Evolutionary conservation across 2,113 vertebrate genomes (phyloP).

Genomic region (Oreamnos americanus): DNA sequence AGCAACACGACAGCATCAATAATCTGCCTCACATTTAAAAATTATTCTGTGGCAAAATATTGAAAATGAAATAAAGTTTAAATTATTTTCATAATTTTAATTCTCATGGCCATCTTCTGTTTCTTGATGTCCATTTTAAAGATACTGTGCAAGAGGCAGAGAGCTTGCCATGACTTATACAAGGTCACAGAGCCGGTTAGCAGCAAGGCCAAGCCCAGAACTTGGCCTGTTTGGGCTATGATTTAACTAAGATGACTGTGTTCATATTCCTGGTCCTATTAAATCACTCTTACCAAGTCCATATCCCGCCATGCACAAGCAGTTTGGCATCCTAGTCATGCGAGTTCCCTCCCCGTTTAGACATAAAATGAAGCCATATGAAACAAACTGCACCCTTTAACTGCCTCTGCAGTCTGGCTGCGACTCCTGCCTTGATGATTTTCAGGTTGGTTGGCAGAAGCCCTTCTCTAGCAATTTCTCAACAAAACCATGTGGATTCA

Average conservation of each 20-base stretch:
- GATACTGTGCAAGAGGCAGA: neutral
- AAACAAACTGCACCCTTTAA: conserved; percentile 29
- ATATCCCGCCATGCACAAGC: neutral
- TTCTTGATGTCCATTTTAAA: conserved; percentile 6
- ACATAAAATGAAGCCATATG: conserved; percentile 49
- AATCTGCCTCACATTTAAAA: neutral
- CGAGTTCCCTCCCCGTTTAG: conserved; percentile 21
- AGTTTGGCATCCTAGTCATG: conserved; percentile 4
- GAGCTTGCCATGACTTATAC: neutral
- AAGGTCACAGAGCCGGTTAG: neutral
- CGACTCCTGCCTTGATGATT: conserved; percentile 1
- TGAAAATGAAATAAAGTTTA: neutral
- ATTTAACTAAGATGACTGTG: neutral
- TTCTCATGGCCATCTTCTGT: neutral
- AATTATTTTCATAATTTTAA: neutral
- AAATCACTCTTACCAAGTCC: neutral
- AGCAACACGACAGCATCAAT: conserved; percentile 28
- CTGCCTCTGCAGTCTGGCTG: neutral
- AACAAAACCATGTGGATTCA: neutral
- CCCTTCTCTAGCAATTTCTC: neutral
- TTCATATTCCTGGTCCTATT: neutral
- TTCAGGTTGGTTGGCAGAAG: conserved; percentile 28
- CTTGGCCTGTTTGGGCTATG: neutral
- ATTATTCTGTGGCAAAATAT: neutral
- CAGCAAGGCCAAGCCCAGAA: neutral